Evolutionary conservation across 2,113 vertebrate species (phyloP).

Genomic region (Pongo pygmaeus): DNA sequence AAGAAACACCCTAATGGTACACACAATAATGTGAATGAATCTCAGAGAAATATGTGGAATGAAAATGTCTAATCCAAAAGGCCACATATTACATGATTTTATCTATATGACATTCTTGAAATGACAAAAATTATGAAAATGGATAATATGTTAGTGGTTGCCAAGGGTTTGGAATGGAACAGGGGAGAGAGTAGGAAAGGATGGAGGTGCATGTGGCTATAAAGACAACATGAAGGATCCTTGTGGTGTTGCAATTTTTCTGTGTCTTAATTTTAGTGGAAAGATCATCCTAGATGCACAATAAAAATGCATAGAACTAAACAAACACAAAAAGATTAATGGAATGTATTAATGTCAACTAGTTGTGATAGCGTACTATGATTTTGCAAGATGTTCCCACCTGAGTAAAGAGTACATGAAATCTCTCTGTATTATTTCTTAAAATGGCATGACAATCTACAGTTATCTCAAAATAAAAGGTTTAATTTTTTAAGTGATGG

Average conservation of each 20-base stretch:
- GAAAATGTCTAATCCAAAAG: not conserved
- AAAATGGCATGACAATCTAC: not conserved
- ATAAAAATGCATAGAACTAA: not conserved
- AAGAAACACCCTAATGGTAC: not conserved
- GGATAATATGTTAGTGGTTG: not conserved
- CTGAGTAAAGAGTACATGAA: not conserved
- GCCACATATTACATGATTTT: not conserved
- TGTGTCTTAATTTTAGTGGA: not conserved
- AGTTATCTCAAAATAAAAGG: not conserved
- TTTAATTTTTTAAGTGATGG: not conserved
- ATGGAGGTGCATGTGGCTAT: not conserved
- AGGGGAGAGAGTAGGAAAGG: not conserved
- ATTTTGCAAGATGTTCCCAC: not conserved
- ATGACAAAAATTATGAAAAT: not conserved
- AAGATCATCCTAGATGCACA: not conserved
- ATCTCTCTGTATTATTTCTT: not conserved
- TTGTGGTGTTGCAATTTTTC: not conserved
- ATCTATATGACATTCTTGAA: not conserved
- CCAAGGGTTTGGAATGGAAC: not conserved
- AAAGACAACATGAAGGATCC: not conserved
- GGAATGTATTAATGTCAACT: not conserved
- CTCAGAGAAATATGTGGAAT: not conserved
- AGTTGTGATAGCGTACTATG: not conserved
- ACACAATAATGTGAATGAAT: not conserved
- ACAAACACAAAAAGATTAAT: not conserved